Base-by-base conservation (phyloP, 1,140 invertebrate species). In the Temnothorax longispinosus region DNA sequence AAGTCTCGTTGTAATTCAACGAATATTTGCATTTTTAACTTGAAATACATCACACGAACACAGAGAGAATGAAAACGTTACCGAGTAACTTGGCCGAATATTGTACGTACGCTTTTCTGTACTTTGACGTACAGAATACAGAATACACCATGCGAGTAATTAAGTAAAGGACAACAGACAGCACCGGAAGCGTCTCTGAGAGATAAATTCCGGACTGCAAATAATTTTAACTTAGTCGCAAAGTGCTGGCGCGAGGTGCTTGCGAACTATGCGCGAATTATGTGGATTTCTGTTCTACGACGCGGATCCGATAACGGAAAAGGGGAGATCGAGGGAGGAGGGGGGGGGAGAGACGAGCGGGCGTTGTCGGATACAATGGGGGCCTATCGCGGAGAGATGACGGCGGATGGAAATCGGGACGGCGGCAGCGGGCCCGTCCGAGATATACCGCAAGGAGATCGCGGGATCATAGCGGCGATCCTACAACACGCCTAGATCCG, bases 381-480 rank as follows among this genome's bases (percentile, higher is more conserved):
- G 41, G 44, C 62, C 47, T 54, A 69, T 80, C 64, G 62, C 62
- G 47, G n/a, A 27, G 35, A 69, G 56, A 60, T 69, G 65, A 27
- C 76, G 72, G 60, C 87, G 72, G 87, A 87, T 76, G 76, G 87
- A 88, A 90, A 81, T 90, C 85, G 71, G 50, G 58, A 69, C 71
- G 80, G 56, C 71, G 56, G 62, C 18, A 27, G 27, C 27, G 27
- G 27, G 27, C 1, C 27, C 35, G 15, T 50, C 69, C 69, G 58
- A 58, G 88, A 90, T 90, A 88, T 90, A 90, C 88, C 72, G 78
- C 81, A 77, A 90, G 76, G 72, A 77, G 65, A 69, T 69, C 65
- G 75, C 67, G 60, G 38, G 52, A 75, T 62, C 85, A 58, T 76
- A 77, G 41, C 54, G 76, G 38, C 77, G 71, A 87, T 84, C n/a